A percentile compares a stretch with the other conserved stretches of the same genome.
phyloP scores from a whole-genome alignment of 2,888 invertebrate species.

The Caenorhabditis plicata region DNA sequence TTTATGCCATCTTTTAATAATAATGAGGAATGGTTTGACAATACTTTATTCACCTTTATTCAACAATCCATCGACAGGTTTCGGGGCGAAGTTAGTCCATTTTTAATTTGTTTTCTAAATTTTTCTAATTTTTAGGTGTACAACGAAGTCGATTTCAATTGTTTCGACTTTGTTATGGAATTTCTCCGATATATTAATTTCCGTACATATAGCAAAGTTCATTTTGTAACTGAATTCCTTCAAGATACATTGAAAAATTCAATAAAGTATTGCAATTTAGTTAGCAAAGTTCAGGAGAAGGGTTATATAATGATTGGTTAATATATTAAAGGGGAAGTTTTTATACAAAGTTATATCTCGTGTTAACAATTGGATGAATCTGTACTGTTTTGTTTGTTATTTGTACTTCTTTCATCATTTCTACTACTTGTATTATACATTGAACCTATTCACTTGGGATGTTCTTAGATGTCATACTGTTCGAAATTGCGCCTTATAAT shows the following conservation, averaged over 20 bases:
- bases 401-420: neutral
- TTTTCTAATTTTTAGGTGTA: slow-evolving; percentile 20
- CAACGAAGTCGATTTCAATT: slow-evolving; percentile 31
- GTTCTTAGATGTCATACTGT: no score
- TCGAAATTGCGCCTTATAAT: neutral
- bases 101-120: neutral
- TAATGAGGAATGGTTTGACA: slow-evolving; percentile 14
- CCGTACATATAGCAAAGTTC: slow-evolving; percentile 19
- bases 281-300: slow-evolving; percentile 16
- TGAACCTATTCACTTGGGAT: no score
- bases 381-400: neutral
- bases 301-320: slow-evolving; percentile 21
- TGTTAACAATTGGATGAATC: no score
- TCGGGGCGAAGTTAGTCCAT: slow-evolving; percentile 3
- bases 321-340: neutral
- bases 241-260: slow-evolving; percentile 17
- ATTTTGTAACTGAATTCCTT: slow-evolving; percentile 29
- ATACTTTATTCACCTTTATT: slow-evolving; percentile 6
- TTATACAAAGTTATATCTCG: no score
- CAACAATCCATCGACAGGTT: slow-evolving; percentile 7
- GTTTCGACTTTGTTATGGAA: slow-evolving; percentile 35
- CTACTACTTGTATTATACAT: neutral
- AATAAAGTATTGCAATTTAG: slow-evolving; percentile 32
- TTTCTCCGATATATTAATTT: slow-evolving; percentile 31
- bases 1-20: slow-evolving; percentile 15